Percentiles rank a stretch among this genome's conserved stretches.
These are phyloP conservation scores for Drosophila lacteicornis DNA, from an alignment of 1,140 invertebrate genomes.

Conservation along the genomic window DNA sequence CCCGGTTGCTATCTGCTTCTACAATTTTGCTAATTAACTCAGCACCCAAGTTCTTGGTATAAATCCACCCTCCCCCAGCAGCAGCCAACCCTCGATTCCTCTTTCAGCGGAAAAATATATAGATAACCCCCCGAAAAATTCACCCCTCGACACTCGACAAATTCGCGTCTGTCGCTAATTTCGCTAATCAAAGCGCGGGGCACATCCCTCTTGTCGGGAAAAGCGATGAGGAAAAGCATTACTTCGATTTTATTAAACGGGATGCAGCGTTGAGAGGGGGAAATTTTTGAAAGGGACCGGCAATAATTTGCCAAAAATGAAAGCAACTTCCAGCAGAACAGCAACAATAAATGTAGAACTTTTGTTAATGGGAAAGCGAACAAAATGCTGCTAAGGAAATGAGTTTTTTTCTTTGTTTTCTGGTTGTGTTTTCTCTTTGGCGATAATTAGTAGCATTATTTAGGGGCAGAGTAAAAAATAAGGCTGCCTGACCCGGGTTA, in stretches of 20 bases:
- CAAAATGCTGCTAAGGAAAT: conserved; percentile 59
- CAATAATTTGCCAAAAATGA: conserved; percentile 69
- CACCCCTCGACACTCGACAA: conserved; percentile 11
- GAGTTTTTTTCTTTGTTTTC: conserved; percentile 44
- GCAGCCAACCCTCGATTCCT: conserved; percentile 6
- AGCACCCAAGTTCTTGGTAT: conserved; percentile 61
- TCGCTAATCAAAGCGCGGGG: conserved; percentile 72
- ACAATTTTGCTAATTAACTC: conserved; percentile 82
- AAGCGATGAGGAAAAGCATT: conserved; percentile 41
- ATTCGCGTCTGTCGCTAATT: conserved; percentile 70
- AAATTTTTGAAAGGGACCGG: conserved; percentile 65
- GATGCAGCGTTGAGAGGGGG: conserved; percentile 22
- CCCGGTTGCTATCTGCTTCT: conserved; percentile 65
- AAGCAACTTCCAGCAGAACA: conserved; percentile 68
- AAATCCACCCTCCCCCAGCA: conserved; percentile 15
- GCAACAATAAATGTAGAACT: conserved; percentile 76
- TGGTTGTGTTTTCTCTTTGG: conserved; percentile 41
- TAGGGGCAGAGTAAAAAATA: conserved; percentile 38
- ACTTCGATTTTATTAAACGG: conserved; percentile 79
- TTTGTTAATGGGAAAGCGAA: conserved; percentile 66
- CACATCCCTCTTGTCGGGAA: neutral
- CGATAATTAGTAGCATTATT: conserved; percentile 71
- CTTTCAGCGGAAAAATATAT: conserved; percentile 14
- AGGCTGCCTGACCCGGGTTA: conserved; percentile 42
- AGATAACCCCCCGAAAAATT: neutral